Evolutionary conservation across 1,140 invertebrate genomes (phyloP).

Genomic region (Aphelinus certus): DNA sequence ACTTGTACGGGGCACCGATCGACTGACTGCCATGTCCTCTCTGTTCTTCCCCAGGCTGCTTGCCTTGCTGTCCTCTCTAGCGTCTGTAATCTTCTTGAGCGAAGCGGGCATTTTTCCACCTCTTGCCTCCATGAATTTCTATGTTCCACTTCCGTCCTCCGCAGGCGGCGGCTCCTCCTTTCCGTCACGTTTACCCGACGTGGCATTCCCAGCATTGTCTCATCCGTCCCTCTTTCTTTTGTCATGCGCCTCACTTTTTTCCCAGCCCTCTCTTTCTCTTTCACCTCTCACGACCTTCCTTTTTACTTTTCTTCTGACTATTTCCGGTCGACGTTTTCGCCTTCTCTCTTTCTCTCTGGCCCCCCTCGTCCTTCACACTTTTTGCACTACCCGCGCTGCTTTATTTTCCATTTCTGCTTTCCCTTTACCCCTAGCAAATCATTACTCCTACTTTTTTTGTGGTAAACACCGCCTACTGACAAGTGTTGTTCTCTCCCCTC

Average conservation of each 20-base stretch:
- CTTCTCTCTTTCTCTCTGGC: background rate
- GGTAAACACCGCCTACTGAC: conserved; percentile 16
- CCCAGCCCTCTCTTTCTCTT: background rate
- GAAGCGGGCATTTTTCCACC: conserved; percentile 47
- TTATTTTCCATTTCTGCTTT: conserved; percentile 5
- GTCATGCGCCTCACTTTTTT: background rate
- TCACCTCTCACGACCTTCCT: background rate
- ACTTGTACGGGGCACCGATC: background rate
- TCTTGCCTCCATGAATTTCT: conserved; percentile 50
- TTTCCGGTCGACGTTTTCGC: background rate
- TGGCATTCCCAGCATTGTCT: conserved; percentile 33
- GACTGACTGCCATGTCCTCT: background rate
- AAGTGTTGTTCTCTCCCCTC: background rate
- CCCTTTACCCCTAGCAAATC: conserved; percentile 12
- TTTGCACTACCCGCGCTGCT: conserved; percentile 5
- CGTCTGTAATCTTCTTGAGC: conserved; percentile 51
- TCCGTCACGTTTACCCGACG: conserved; percentile 39
- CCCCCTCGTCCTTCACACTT: background rate
- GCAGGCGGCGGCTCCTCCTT: conserved; percentile 22
- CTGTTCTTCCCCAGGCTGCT: no score
- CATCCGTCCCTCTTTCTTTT: conserved; percentile 12
- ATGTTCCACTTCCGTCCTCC: conserved; percentile 41
- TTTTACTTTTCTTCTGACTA: conserved; percentile 1
- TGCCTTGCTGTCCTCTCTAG: background rate
- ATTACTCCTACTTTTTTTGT: background rate